Base-by-base conservation (phyloP, 2,888 invertebrate genomes). In the Cantharis lateralis region DNA sequence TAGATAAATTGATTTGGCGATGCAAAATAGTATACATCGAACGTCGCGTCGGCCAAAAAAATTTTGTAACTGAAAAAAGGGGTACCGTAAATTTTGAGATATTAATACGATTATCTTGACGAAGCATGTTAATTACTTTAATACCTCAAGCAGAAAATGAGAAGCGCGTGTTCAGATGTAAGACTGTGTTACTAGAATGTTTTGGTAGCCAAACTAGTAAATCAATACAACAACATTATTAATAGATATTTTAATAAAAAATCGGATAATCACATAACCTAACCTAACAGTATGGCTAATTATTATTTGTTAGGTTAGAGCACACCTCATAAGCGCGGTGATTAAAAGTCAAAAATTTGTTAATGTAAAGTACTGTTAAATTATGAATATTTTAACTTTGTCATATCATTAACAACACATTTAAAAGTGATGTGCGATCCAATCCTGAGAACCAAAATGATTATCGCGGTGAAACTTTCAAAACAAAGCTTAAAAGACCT, bases 401-500 rank as follows among this genome's bases (percentile, higher is more conserved):
- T 69, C 32, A 69, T 69, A 28, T 69, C 69, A 32, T 16, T 15
- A 73, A 68, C 68, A 73, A 63, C 16, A 28, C 70, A 70, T 62
- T 63, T 69, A 70, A 74, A 68, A 74, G 48, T 70, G 62, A 74
- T 70, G 62, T 20, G 15, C 66, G 71, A 71, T 64, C 75, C 71
- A 68, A 66, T 70, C 76, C 76, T 76, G 76, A 76, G 76, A 75
- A 75, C 71, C 64, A 66, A 75, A 75, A 75, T 74, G 71, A 77
- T 77, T 74, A 75, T 75, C 69, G 74, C 74, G 77, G 76, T 73
- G 78, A 76, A 78, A 74, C 75, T 74, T 75, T 79, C 78, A 75
- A 78, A 80, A 80, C 79, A 79, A 75, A 80, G 76, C 82, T 81
- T 79, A 81, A 48, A 81, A 83, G 83, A 84, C 81, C 82, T 81